phyloP scores from a whole-genome alignment of 1,140 invertebrate genomes.

The Chymomyza costata region DNA sequence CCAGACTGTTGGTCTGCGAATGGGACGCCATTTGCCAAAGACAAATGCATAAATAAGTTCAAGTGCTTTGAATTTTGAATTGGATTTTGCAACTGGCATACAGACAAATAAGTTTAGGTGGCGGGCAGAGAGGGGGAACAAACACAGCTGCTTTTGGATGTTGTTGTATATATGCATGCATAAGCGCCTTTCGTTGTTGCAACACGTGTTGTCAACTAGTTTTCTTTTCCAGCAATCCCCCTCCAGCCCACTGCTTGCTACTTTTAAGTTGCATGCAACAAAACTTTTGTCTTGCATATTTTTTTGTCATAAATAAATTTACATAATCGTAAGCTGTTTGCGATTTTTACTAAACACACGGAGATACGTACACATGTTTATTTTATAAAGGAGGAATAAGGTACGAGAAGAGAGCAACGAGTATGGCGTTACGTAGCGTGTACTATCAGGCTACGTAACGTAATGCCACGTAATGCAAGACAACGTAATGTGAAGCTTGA shows the following conservation, averaged over 20 bases:
- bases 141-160: background rate
- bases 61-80: constrained; percentile 64
- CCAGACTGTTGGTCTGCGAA: no score
- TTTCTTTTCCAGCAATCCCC: no score
- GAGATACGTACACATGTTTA: no score
- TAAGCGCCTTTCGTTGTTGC: constrained; percentile 14
- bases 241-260: no score
- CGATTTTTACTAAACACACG: no score
- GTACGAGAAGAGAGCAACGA: no score
- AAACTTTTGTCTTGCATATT: constrained; percentile 62
- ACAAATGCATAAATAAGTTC: constrained; percentile 68
- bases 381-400: no score
- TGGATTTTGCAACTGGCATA: constrained; percentile 33
- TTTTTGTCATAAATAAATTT: constrained; percentile 68
- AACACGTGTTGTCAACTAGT: constrained; percentile 67
- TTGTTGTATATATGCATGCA: background rate
- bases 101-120: constrained; percentile 2
- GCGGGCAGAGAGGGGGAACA: background rate
- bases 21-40: constrained; percentile 61
- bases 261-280: constrained; percentile 66
- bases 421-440: no score
- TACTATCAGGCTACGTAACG: no score
- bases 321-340: constrained; percentile 46
- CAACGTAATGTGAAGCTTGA: no score
- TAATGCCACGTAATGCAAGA: no score